Conservation (phyloP, 2,797 vertebrate genomes). For the Anableps anableps region DNA sequence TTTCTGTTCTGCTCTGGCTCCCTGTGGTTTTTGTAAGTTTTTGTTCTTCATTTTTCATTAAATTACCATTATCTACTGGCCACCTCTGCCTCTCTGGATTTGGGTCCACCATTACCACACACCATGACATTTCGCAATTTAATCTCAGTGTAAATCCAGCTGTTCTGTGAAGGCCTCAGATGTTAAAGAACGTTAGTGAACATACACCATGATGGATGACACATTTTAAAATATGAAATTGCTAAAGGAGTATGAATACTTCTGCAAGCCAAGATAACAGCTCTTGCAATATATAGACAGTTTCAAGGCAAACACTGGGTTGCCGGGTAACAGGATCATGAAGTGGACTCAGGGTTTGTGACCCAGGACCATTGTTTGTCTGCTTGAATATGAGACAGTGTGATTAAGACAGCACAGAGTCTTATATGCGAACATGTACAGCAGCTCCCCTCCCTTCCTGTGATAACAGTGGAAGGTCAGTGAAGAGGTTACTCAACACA, state of each 20-base stretch:
- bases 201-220: neutral
- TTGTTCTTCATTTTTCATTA: no score
- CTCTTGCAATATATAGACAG: neutral
- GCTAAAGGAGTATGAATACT: neutral
- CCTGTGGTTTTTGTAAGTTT: no score
- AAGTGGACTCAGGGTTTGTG: slow-evolving; percentile 18
- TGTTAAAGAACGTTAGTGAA: neutral
- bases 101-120: no score
- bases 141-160: neutral
- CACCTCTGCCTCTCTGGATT: no score
- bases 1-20: no score
- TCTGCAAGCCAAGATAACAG: neutral
- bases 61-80: no score
- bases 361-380: slow-evolving; percentile 55
- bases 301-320: slow-evolving; percentile 36
- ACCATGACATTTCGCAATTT: no score
- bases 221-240: neutral
- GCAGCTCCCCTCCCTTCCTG: neutral
- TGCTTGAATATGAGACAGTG: slow-evolving; percentile 28
- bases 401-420: slow-evolving; percentile 14
- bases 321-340: slow-evolving; percentile 37
- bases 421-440: slow-evolving; percentile 1
- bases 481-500: neutral
- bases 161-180: neutral
- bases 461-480: neutral